A percentile compares a stretch with the other conserved stretches of the same genome.
These are phyloP conservation scores for Neotoxoptera formosana DNA, from an alignment of 1,140 invertebrate species.

Conservation along the genomic window DNA sequence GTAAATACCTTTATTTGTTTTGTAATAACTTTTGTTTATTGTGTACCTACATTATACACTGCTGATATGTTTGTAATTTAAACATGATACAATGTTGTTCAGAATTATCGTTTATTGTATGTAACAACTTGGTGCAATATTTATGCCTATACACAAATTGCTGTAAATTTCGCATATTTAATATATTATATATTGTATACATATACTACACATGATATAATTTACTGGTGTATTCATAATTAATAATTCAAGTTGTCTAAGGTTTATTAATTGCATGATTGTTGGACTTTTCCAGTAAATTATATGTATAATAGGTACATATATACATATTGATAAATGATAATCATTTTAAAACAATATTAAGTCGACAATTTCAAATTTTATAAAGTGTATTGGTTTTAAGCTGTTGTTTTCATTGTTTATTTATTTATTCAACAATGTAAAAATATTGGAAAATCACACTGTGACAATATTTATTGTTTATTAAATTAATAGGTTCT, in stretches of 20 bases:
- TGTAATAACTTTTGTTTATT: background rate
- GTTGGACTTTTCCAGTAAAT: background rate
- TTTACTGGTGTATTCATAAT: background rate
- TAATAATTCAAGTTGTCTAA: background rate
- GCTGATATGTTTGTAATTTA: background rate
- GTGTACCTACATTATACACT: background rate
- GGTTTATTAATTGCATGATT: background rate
- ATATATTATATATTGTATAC: too few relatives aligned
- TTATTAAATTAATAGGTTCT: background rate
- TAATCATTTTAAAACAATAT: background rate
- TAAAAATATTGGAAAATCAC: background rate
- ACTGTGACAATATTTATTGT: background rate
- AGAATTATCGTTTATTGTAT: background rate
- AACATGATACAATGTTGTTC: background rate
- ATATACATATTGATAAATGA: too few relatives aligned
- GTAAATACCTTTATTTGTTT: background rate
- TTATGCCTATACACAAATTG: too few relatives aligned
- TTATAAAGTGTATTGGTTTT: too few relatives aligned
- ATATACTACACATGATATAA: background rate
- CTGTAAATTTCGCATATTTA: too few relatives aligned
- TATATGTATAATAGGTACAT: too few relatives aligned
- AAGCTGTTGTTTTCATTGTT: too few relatives aligned
- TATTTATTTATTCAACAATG: too few relatives aligned
- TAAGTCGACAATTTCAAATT: background rate
- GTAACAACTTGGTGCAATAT: background rate